phyloP scores from a whole-genome alignment of 1,140 invertebrate genomes.

The Drosophila paulistorum region DNA sequence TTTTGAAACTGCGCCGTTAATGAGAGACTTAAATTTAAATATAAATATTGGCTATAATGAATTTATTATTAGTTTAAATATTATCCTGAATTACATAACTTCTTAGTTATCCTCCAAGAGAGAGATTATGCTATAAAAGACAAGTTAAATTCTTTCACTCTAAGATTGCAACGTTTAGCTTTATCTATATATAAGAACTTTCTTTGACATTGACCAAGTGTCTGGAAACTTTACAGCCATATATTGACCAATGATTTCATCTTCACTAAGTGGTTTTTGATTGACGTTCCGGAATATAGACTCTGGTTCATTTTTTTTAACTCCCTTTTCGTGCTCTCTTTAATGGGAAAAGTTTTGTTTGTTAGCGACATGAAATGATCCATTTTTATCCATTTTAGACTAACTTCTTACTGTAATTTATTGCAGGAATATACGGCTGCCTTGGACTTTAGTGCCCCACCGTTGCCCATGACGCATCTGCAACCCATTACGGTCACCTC shows the following conservation, averaged over 20 bases:
- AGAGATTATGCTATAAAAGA: no score
- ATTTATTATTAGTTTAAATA: no score
- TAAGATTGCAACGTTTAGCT: no score
- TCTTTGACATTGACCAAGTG: not conserved
- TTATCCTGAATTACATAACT: no score
- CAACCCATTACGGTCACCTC: conserved; percentile 75
- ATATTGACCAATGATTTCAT: conserved; percentile 8
- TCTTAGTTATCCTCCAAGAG: no score
- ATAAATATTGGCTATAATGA: no score
- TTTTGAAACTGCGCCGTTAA: no score
- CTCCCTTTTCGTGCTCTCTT: conserved; percentile 54
- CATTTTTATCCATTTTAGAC: conserved; percentile 9
- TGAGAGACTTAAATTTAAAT: no score
- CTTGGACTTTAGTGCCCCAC: conserved; percentile 75
- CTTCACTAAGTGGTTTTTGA: conserved; percentile 6
- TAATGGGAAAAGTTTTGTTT: conserved; percentile 73
- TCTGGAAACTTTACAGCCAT: conserved; percentile 1
- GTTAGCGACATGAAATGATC: conserved; percentile 18
- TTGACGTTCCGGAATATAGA: conserved; percentile 20
- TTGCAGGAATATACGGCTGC: conserved; percentile 77
- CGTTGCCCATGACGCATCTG: conserved; percentile 72
- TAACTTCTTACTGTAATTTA: conserved; percentile 6
- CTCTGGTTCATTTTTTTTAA: conserved; percentile 28
- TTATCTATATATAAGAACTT: not conserved
- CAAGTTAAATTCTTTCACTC: no score